Evolutionary conservation across 2,888 invertebrate species (phyloP), one percentile per base, ranked within the genome.

Genomic region (Cactoblastis cactorum): DNA sequence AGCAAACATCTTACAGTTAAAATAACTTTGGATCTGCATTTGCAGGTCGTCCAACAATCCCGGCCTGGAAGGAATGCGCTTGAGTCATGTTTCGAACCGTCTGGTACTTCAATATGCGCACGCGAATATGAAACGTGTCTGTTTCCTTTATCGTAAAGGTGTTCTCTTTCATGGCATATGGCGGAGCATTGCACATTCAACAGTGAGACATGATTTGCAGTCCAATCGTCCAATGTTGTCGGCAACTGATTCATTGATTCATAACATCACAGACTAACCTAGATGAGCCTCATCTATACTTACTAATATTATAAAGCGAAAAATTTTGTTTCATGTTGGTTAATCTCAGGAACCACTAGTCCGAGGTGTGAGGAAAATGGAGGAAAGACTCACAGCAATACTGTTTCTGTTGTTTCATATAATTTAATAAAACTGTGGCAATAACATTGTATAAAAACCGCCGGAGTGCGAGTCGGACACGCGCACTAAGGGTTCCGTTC

Each of bases 11-110:
- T 35, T 22, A 24, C 35, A 35, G 37, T 47, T 47, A 35, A 37
- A 47, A 47, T 47, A 47, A 35, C 24, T 47, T 22, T 37, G 37
- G 12, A 35, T 24, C 22, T 35, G 34, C 35, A 47, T 47, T 35
- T 19, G 35, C 47, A 47, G 47, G 47, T 47, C 47, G 35, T 9
- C 28, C 28, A 28, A 43, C 43, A 43, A 43, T 11, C 14, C 15
- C 34, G 11, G 37, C n/a, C 22, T 28, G 28, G 28, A 19, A 14
- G 19, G 35, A 37, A 47, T 35, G 47, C 18, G 47, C 9, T 47
- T 47, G 47, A 47, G 37, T 47, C 47, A 47, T 35, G 22, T 22
- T 47, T 37, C 24, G 47, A 35, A 45, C 17, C 15, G 47, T 43
- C 43, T 43, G 43, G 43, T 35, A 24, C 37, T 15, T 37, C 35